Percentiles rank a stretch among this genome's conserved stretches.
These are phyloP conservation scores for Urocynchramus pylzowi DNA, from an alignment of 2,113 vertebrate species.

Conservation along the genomic window DNA sequence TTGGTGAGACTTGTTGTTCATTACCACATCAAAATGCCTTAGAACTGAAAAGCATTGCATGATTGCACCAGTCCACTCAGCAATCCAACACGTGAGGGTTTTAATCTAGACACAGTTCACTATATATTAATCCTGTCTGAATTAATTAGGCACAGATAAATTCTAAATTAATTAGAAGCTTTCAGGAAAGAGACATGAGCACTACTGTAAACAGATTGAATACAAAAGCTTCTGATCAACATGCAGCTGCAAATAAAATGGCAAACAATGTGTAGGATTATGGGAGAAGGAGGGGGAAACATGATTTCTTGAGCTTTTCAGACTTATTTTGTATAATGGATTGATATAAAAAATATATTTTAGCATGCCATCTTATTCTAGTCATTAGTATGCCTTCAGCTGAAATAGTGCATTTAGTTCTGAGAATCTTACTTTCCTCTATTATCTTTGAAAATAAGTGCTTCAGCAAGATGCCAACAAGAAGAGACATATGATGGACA, in stretches of 20 bases:
- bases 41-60: neutral
- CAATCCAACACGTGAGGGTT: neutral
- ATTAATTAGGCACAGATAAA: neutral
- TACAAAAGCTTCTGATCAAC: neutral
- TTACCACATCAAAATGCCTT: neutral
- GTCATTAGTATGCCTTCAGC: neutral
- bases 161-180: constrained; percentile 17
- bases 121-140: neutral
- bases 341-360: neutral
- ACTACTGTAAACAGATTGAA: neutral
- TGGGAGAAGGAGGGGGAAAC: neutral
- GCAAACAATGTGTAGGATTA: neutral
- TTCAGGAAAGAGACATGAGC: neutral
- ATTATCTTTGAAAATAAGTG: neutral
- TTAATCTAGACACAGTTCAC: neutral
- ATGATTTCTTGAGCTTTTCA: neutral
- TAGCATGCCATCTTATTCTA: neutral
- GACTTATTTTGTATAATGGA: neutral
- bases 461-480: neutral
- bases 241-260: neutral
- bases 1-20: neutral
- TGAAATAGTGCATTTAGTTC: neutral
- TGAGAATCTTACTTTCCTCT: neutral
- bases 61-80: neutral
- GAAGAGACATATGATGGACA: neutral